Conservation (phyloP, 1,140 invertebrate species). For the Habropoda laboriosa region DNA sequence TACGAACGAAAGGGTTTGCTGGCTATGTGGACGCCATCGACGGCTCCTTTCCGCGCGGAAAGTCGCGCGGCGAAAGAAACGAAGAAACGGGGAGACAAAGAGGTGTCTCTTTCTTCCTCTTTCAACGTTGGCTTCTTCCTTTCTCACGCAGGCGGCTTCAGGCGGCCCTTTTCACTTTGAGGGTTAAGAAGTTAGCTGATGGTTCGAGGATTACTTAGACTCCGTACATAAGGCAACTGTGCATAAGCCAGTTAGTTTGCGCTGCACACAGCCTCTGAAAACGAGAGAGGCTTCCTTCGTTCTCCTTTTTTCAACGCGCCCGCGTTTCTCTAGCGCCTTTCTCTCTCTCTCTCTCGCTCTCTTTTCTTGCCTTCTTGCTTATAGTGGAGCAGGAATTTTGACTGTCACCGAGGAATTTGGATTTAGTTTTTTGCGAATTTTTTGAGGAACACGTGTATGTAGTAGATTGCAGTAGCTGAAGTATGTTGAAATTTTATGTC, state of each 20-base stretch:
- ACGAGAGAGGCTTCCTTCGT: slow-evolving; percentile 29
- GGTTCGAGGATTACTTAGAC: slow-evolving; percentile 68
- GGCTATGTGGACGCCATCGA: slow-evolving; percentile 28
- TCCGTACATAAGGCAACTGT: slow-evolving; percentile 61
- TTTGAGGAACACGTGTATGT: no score
- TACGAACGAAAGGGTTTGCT: slow-evolving; percentile 43
- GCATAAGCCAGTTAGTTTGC: slow-evolving; percentile 52
- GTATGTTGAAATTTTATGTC: no score
- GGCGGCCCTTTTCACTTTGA: slow-evolving; percentile 65
- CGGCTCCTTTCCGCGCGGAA: slow-evolving; percentile 41
- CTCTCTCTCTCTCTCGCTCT: no score
- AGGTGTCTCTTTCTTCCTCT: neutral
- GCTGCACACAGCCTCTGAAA: slow-evolving; percentile 41
- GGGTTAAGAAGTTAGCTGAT: slow-evolving; percentile 66
- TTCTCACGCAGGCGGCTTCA: slow-evolving; percentile 13
- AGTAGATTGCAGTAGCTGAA: no score
- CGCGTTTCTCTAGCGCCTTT: slow-evolving; percentile 1
- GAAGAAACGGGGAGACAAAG: slow-evolving; percentile 33
- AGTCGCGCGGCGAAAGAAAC: slow-evolving; percentile 30
- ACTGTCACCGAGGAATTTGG: no score
- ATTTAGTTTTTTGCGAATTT: no score
- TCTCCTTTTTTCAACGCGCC: slow-evolving; percentile 19
- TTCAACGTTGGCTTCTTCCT: neutral
- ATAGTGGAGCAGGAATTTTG: no score
- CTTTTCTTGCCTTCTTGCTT: no score